Evolutionary conservation across 2,888 invertebrate species (phyloP), one percentile per base, ranked within the genome.

Genomic region (Diarsia mendica): DNA sequence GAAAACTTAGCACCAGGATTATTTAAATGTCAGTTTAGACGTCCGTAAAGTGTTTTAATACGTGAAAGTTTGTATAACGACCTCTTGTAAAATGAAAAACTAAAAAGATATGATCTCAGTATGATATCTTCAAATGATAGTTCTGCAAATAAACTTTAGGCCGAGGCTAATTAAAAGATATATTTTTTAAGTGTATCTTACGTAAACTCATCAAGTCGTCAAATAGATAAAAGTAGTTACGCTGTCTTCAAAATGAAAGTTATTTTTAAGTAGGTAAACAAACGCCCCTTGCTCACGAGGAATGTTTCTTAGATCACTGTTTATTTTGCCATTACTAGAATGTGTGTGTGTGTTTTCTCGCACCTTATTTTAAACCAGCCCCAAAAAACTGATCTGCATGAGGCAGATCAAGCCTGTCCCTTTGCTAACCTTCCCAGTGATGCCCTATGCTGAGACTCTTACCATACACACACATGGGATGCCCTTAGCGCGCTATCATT

Each of bases 201-300:
- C 77, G 60, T 82, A 79, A 79, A 60, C 51, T 75, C 58, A 13
- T 67, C 44, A 72, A 61, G 53, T 9, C 48, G 2, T 55, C 63
- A 81, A 55, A 63, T 28, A 67, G 9, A 74, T 10, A 20, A 9
- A 72, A 18, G 28, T 61, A 60, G 53, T 65, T 72, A 63, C 15
- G 18, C n/a, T 51, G n/a, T 15, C 33, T 51, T n/a, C 9, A 64
- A 73, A 81, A 79, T 55, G 75, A 78, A 81, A 78, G 82, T 74
- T 53, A 23, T 39, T 60, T 65, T 58, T 11, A 69, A 69, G 33
- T 69, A 33, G 6, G 63, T 55, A 67, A 65, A 74, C 53, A 78
- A 28, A 28, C 73, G 80, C 80, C 28, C 48, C 53, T 61, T 72
- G 73, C 63, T 44, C 15, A 33, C 28, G 53, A 72, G 53, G 61